Evolutionary conservation across 2,888 invertebrate genomes (phyloP), one percentile per base, ranked within the genome.

Genomic region (Sminthurides aquaticus): DNA sequence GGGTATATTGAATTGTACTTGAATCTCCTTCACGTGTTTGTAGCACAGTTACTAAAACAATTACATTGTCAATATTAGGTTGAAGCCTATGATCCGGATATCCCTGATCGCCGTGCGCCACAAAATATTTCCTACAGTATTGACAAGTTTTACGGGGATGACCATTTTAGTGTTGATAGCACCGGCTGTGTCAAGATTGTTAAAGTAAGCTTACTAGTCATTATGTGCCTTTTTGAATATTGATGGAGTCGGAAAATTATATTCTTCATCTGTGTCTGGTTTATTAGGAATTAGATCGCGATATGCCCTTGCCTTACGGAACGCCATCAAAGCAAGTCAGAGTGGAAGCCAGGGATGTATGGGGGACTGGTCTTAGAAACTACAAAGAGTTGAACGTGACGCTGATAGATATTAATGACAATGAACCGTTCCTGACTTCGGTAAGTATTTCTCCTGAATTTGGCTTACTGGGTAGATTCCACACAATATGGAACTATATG

Each of bases 341-440:
- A 3, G 81, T 84, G 1, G 79, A 86, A 76, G 93, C 93, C 0
- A 84, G 86, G 54, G 93, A 93, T 78, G 85, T 87, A 74, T 85
- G 88, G 74, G 83, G 82, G 2, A 86, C 86, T 25, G 79, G 82
- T 0, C 77, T 85, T 61, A 82, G 85, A 66, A 83, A 84, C 0
- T 84, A 84, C 1, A 85, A 85, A 0, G 85, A 86, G 75, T 87
- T 91, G 26, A 79, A 83, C 29, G 87, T 84, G 26, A 79, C 78
- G 2, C 78, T 87, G 29, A 78, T 76, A 18, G 97, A 97, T 76
- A 89, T 94, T 76, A 98, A 98, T 78, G 97, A 98, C 78, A 96
- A 97, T 78, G 89, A 91, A 0, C 97, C 97, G 0, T 88, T 87
- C 77, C 82, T 92, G 67, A 88, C 87, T 89, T 89, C 76, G 18